Base-by-base conservation (phyloP, 2,888 invertebrate genomes). In the Ferrisia virgata region DNA sequence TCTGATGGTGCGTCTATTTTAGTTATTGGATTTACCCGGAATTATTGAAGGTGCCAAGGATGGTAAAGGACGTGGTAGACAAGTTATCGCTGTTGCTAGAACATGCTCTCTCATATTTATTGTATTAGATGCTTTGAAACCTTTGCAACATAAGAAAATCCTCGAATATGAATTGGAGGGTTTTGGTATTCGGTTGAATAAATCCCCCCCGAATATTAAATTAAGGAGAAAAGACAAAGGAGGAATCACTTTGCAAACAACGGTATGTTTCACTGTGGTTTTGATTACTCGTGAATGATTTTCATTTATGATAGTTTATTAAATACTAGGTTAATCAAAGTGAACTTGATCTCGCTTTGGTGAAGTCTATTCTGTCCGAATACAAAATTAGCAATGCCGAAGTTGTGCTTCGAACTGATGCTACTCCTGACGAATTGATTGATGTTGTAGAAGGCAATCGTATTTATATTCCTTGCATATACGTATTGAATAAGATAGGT, bases 1-100 rank as follows among this genome's bases (percentile, higher is more conserved):
- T n/a, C n/a, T n/a, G n/a, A n/a, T n/a, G n/a, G n/a, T n/a, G n/a
- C n/a, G n/a, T n/a, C n/a, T n/a, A n/a, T n/a, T 86, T 89, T 86
- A 99, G 95, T 90, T 99, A 85, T 91, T 99, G 11, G 99, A 99
- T 92, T 92, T 99, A 87, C 99, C 99, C 85, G 99, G 99, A 90
- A 99, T 99, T 89, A 99, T 99, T 87, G 99, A 99, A 90, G 99
- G 99, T 86, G 99, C 99, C 0, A 99, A 99, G 88, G 99, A 99
- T 88, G 99, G 99, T 86, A 99, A 99, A 89, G 99, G 99, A 91
- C 91, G 99, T 89, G 99, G 99, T 91, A 92, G 98, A 86, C 99
- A 99, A 89, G 99, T 99, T 3, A 99, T 99, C 87, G 99, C 99
- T 0, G 99, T 99, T 0, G 99, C 99, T 0, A 91, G 99, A 84